Conservation (phyloP, 2,113 vertebrate genomes). For the Myotis lucifugus region DNA sequence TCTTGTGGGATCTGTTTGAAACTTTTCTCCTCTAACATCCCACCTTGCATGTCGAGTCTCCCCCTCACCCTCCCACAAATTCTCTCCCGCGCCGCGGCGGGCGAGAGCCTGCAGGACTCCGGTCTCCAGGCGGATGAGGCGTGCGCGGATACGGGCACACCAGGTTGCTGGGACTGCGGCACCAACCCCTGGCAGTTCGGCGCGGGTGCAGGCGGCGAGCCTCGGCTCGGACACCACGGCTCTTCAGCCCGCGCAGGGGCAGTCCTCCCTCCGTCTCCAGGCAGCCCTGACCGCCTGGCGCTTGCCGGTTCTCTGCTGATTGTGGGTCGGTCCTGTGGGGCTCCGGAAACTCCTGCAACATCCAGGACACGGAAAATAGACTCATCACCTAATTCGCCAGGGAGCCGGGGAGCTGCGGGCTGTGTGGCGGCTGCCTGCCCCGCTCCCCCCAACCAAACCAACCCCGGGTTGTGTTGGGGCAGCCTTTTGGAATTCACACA, state of each 20-base stretch:
- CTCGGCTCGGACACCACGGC: neutral
- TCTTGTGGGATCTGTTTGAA: neutral
- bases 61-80: neutral
- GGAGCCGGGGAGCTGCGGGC: slow-evolving; percentile 51
- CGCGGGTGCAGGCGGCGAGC: neutral
- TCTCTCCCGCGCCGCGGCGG: neutral
- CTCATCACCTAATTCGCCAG: slow-evolving; percentile 56
- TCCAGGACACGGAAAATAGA: slow-evolving; percentile 51
- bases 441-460: neutral
- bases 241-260: neutral
- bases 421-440: neutral
- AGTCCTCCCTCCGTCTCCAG: neutral
- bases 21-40: neutral
- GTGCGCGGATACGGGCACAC: neutral
- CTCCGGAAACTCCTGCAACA: slow-evolving; percentile 24
- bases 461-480: slow-evolving; percentile 1
- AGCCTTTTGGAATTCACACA: slow-evolving; percentile 56
- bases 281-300: neutral
- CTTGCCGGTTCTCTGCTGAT: neutral
- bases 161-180: neutral
- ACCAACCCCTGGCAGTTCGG: neutral
- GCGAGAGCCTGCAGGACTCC: neutral
- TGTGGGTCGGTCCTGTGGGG: slow-evolving; percentile 1
- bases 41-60: neutral
- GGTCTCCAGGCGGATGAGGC: neutral